Conservation (phyloP, 2,113 vertebrate species). For the Xiphophorus hellerii region DNA sequence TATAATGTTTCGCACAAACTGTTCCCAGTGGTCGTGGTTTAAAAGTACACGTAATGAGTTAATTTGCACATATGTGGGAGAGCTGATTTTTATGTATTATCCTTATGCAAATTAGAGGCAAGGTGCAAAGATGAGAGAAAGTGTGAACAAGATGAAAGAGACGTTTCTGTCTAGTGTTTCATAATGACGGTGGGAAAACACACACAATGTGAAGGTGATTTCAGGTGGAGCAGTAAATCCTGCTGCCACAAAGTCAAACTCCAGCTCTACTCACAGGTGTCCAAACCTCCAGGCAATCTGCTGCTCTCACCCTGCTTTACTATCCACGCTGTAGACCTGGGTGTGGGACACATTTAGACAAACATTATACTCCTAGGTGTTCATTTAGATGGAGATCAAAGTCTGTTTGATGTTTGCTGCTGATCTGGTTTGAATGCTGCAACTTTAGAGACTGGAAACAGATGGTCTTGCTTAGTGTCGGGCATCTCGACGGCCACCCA, state of each 20-base stretch:
- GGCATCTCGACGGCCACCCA: constrained; percentile 24
- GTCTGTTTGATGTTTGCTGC: constrained; percentile 36
- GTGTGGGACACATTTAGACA: constrained; percentile 41
- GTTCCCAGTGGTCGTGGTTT: constrained; percentile 11
- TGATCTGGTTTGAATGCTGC: constrained; percentile 18
- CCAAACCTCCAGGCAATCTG: constrained; percentile 13
- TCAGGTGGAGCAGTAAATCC: constrained; percentile 62
- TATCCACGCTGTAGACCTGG: constrained; percentile 5
- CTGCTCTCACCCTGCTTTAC: constrained; percentile 21
- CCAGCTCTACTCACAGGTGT: constrained; percentile 17
- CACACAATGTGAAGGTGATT: constrained; percentile 34
- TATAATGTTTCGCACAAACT: constrained; percentile 10
- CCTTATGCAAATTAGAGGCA: constrained; percentile 2
- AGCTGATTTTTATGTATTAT: background rate
- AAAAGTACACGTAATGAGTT: constrained; percentile 9
- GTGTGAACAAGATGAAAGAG: constrained; percentile 38
- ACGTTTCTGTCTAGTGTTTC: constrained; percentile 21
- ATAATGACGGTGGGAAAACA: constrained; percentile 16
- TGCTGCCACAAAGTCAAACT: constrained; percentile 41
- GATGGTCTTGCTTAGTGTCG: constrained; percentile 35
- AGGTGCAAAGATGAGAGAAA: background rate
- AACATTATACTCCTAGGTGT: constrained; percentile 19
- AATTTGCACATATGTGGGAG: constrained; percentile 20
- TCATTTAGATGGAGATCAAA: constrained; percentile 54
- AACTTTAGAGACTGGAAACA: constrained; percentile 2